A percentile compares a stretch with the other conserved stretches of the same genome.
These are phyloP conservation scores for Oplegnathus fasciatus DNA, from an alignment of 2,113 vertebrate genomes.

Conservation along the genomic window DNA sequence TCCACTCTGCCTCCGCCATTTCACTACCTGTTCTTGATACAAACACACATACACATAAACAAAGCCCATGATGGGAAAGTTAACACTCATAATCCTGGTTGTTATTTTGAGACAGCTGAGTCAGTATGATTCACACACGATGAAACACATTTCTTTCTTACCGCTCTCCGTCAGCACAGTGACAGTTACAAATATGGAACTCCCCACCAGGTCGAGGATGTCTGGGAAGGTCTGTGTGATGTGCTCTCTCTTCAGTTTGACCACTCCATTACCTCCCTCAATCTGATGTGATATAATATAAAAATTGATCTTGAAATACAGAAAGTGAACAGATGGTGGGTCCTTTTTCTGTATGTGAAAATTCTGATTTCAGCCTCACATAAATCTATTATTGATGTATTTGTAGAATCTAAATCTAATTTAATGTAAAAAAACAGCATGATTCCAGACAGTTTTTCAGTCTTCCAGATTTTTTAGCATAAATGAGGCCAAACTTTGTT, in stretches of 20 bases:
- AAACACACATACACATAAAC: neutral
- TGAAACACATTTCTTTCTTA: conserved; percentile 61
- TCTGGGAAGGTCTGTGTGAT: conserved; percentile 61
- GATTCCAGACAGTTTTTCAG: too few relatives aligned
- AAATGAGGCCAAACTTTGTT: too few relatives aligned
- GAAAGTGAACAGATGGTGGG: neutral
- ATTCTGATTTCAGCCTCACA: neutral
- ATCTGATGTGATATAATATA: conserved; percentile 63
- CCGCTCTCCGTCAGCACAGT: conserved; percentile 86
- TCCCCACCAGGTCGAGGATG: conserved; percentile 44
- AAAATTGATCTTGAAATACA: neutral
- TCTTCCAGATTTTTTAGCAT: too few relatives aligned
- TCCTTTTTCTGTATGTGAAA: neutral
- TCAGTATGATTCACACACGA: too few relatives aligned
- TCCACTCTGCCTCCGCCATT: conserved; percentile 88
- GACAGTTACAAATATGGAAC: conserved; percentile 74
- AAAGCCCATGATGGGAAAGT: too few relatives aligned
- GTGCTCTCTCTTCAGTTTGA: conserved; percentile 47
- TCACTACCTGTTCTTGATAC: conserved; percentile 86
- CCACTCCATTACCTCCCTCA: conserved; percentile 54
- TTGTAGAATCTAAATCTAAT: too few relatives aligned
- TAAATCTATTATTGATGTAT: too few relatives aligned
- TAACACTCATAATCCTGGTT: too few relatives aligned
- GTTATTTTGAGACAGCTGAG: too few relatives aligned
- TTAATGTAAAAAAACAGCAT: too few relatives aligned